Evolutionary conservation across 2,888 invertebrate species (phyloP).

Genomic region (Mesorhabditis belari): DNA sequence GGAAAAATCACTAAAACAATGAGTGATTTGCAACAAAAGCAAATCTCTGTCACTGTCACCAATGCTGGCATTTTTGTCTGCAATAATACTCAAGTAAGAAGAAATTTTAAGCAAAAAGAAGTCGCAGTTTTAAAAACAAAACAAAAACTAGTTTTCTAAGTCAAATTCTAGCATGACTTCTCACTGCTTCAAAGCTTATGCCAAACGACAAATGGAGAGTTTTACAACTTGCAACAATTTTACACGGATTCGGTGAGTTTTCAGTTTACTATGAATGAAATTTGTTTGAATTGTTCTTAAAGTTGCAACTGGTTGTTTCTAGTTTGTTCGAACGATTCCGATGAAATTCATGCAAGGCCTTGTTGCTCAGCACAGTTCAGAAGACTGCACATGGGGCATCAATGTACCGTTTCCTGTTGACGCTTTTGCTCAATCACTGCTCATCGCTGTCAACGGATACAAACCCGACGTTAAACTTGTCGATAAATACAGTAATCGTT

Average conservation of each 20-base stretch:
- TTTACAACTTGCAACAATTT: background rate
- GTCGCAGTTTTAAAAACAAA: too few relatives aligned
- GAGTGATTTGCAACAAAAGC: background rate
- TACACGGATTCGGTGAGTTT: too few relatives aligned
- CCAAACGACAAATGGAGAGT: background rate
- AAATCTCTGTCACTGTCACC: background rate
- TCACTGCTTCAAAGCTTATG: background rate
- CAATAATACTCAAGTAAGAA: background rate
- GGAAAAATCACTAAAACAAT: background rate
- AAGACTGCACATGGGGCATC: slow-evolving; percentile 11
- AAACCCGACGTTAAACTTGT: slow-evolving; percentile 11
- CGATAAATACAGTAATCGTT: slow-evolving; percentile 5
- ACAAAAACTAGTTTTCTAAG: too few relatives aligned
- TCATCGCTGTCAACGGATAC: slow-evolving; percentile 18
- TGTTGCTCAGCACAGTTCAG: slow-evolving; percentile 10
- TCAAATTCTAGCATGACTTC: too few relatives aligned
- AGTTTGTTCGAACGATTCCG: slow-evolving; percentile 17
- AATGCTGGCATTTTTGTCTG: background rate
- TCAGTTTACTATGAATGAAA: too few relatives aligned
- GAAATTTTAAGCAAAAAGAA: too few relatives aligned
- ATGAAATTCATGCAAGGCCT: slow-evolving; percentile 21
- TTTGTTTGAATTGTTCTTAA: too few relatives aligned
- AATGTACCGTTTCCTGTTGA: slow-evolving; percentile 31
- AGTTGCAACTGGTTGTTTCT: too few relatives aligned
- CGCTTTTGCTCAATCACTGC: slow-evolving; percentile 32